Percentiles rank a stretch among this genome's conserved stretches.
phyloP scores from a whole-genome alignment of 2,113 vertebrate species.

The Ariopsis seemanni region DNA sequence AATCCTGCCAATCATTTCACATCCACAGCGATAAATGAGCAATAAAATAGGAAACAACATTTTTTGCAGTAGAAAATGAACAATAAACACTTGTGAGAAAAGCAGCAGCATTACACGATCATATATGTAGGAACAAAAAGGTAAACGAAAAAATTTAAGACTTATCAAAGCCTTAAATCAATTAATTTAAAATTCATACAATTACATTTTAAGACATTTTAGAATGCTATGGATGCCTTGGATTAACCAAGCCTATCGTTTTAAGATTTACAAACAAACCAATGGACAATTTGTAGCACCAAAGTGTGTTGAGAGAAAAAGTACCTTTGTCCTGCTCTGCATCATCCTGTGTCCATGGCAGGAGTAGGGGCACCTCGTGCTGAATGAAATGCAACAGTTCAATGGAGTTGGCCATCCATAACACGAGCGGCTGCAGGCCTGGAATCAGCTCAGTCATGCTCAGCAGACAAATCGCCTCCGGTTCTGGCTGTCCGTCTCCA shows the following conservation, averaged over 20 bases:
- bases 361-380: conserved; percentile 72
- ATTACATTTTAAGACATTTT: neutral
- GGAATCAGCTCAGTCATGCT: conserved; percentile 65
- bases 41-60: neutral
- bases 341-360: conserved; percentile 64
- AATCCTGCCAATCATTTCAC: neutral
- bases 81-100: neutral
- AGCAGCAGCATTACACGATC: neutral
- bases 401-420: conserved; percentile 80
- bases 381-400: conserved; percentile 79
- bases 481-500: conserved; percentile 29
- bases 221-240: too few relatives aligned
- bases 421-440: conserved; percentile 68
- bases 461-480: conserved; percentile 47
- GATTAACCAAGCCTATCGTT: neutral
- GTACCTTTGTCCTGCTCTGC: conserved; percentile 49
- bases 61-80: neutral
- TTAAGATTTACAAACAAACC: neutral
- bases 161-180: neutral
- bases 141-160: neutral
- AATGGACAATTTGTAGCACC: neutral
- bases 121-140: neutral
- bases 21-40: neutral
- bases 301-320: neutral
- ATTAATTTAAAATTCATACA: neutral